Base-by-base conservation (phyloP, 1,140 invertebrate genomes). In the Augochlora pura region DNA sequence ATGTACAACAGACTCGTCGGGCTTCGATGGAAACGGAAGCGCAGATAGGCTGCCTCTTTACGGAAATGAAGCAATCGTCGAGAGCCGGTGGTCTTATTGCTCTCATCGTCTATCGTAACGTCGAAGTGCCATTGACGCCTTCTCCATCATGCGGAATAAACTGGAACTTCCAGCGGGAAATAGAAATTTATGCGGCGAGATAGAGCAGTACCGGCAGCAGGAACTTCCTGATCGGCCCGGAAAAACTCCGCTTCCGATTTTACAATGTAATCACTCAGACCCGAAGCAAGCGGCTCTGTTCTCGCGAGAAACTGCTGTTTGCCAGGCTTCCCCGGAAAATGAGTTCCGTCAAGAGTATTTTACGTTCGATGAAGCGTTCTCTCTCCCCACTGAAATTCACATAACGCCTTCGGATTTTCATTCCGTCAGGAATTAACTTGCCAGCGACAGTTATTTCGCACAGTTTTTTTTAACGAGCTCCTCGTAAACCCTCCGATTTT, bases 51-150 rank as follows among this genome's bases (percentile, higher is more conserved):
- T 72, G 73, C 72, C 85, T 83, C 84, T 86, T 86, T 86, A 86
- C 85, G 84, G 85, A 86, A 86, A 86, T 86, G 84, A 86, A 86
- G 84, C 85, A 86, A 86, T 86, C 85, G 76, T 57, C 73, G 77
- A 80, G 81, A 63, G 80, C 73, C 72, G 64, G 39, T 70, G 80
- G 74, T 85, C 79, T 85, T 85, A 86, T 81, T 85, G 83, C 82
- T 81, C 52, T 81, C 23, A 14, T 65, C 32, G 68, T 73, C 75
- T 78, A 72, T 74, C 82, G 73, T 73, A 77, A 85, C 75, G 75
- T 49, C 83, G 27, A 70, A 60, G 81, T 72, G 76, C 75, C 83
- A 82, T 86, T 83, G 83, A 85, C 78, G 70, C 79, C 79, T 85
- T 85, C 70, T 85, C 79, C 79, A 78, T 85, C 84, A 78, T 69